Evolutionary conservation across 2,888 invertebrate species (phyloP).

Genomic region (Lamellibrachia columna): DNA sequence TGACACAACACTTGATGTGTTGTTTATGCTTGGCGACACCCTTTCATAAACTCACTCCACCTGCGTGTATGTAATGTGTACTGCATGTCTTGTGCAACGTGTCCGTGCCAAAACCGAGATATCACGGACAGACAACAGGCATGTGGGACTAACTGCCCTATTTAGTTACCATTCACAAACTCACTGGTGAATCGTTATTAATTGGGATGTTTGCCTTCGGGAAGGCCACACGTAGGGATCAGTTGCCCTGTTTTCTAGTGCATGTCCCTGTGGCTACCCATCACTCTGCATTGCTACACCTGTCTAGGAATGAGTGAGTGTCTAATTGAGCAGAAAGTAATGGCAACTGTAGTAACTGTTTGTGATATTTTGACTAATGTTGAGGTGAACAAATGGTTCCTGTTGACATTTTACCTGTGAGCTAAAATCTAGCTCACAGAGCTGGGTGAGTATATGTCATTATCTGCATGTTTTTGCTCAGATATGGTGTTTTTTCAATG

Average conservation of each 20-base stretch:
- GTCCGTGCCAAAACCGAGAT: background rate
- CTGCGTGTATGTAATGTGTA: background rate
- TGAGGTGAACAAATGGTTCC: background rate
- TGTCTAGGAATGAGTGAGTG: background rate
- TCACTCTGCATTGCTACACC: background rate
- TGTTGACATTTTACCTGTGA: background rate
- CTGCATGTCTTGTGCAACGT: background rate
- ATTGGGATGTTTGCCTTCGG: background rate
- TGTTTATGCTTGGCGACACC: background rate
- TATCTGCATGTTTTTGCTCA: no score
- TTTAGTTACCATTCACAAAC: background rate
- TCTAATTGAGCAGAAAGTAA: background rate
- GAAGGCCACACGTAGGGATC: background rate
- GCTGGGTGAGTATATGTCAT: no score
- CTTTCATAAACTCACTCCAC: background rate
- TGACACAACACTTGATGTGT: constrained; percentile 16
- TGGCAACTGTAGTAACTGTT: background rate
- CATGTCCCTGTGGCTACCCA: background rate
- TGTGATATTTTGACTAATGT: background rate
- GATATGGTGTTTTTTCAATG: no score
- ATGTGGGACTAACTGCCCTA: background rate
- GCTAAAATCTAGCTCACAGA: no score
- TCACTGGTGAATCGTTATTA: background rate
- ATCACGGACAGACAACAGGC: background rate
- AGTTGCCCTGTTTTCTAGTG: background rate